Evolutionary conservation across 2,113 vertebrate genomes (phyloP), one percentile per base, ranked within the genome.

Genomic region (Ceyx melanurus): DNA sequence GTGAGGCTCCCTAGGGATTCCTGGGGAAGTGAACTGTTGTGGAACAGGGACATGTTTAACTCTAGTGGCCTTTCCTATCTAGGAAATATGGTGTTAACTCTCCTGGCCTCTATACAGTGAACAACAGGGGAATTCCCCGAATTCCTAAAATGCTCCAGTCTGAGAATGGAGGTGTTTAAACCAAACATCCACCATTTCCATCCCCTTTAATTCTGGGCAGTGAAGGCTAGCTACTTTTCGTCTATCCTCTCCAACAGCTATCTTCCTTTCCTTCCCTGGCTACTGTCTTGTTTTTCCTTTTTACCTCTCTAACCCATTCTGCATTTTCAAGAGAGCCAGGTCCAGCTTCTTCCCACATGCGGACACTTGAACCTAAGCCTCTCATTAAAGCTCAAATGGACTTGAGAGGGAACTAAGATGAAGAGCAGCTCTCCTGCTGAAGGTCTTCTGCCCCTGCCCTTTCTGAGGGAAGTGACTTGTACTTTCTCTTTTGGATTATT

Each of bases 1-100:
- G 21, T 0, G 2, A 66, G n/a, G 15, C 15, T 81, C 2, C 11
- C 21, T 10, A 2, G 8, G 70, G 10, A n/a, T 0, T 0, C 19
- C 15, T 7, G 6, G 14, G 35, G 21, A 64, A 68, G 13, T 45
- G 10, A 11, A 3, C 10, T 46, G 40, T 31, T 72, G 4, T 58
- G 25, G 35, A 20, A 31, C 42, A 62, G 46, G 19, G n/a, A 60
- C 11, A 37, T 3, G 9, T 65, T 18, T 71, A 60, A 31, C 12
- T 11, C 16, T 23, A 18, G 20, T 9, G 18, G 13, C 43, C 6
- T 35, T 56, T 62, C 23, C 8, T 19, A 37, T 21, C n/a, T 31
- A 28, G 35, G 42, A 84, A 73, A 48, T 5, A 13, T 0, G 1
- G 4, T 25, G 22, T 40, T 78, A 40, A 14, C 23, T 54, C 10